phyloP scores from a whole-genome alignment of 2,113 vertebrate genomes.

The Malurus alboscapulatus region DNA sequence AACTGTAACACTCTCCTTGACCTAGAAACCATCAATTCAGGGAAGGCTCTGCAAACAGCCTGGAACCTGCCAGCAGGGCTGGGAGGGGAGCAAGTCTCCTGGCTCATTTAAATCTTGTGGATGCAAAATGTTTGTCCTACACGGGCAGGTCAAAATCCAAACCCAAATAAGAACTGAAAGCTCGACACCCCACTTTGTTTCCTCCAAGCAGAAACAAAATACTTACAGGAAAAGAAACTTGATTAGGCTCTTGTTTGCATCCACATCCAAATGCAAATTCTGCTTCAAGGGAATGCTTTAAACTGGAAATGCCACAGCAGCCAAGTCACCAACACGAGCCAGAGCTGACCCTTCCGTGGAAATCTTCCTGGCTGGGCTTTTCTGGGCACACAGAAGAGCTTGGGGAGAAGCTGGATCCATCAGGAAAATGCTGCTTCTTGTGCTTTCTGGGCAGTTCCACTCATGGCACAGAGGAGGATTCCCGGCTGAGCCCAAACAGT shows the following conservation, averaged over 20 bases:
- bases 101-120: conserved; percentile 40
- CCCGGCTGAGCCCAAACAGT: background rate
- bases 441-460: rapidly evolving
- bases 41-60: conserved; percentile 31
- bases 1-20: conserved; percentile 59
- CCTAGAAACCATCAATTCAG: conserved; percentile 68
- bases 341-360: background rate
- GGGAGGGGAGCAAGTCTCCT: conserved; percentile 22
- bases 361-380: background rate
- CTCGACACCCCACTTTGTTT: background rate
- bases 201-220: background rate
- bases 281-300: background rate
- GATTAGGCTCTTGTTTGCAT: background rate
- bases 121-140: conserved; percentile 40
- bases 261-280: background rate
- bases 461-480: background rate
- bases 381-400: background rate
- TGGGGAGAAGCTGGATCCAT: background rate
- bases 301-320: background rate
- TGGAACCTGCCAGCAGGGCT: conserved; percentile 51
- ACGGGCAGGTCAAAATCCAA: background rate
- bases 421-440: background rate
- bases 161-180: background rate
- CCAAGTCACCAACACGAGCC: background rate
- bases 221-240: background rate